Evolutionary conservation across 2,797 vertebrate genomes (phyloP).

Genomic region (Tauraco hartlaubi): DNA sequence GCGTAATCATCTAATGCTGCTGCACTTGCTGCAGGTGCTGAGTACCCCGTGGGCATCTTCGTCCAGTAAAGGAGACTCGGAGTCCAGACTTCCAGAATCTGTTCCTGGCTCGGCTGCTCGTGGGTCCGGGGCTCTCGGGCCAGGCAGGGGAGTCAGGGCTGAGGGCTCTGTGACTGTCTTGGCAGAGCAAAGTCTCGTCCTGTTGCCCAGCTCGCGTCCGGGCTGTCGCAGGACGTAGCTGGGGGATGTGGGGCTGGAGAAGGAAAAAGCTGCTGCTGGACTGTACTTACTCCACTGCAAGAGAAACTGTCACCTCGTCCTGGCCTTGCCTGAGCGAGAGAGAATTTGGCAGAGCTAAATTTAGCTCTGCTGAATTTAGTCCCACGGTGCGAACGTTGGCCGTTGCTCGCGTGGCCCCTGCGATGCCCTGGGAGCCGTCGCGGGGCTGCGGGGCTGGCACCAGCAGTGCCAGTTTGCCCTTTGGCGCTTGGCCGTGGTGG

Average conservation of each 20-base stretch:
- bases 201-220: fast-evolving
- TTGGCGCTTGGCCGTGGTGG: fast-evolving
- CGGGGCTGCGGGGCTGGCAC: neutral
- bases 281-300: fast-evolving
- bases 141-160: neutral
- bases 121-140: neutral
- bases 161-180: neutral
- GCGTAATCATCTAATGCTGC: neutral
- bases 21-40: neutral
- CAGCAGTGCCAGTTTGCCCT: neutral
- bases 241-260: neutral
- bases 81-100: neutral
- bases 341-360: neutral
- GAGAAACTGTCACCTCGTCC: neutral
- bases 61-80: fast-evolving
- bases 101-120: neutral
- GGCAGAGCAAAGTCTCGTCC: neutral
- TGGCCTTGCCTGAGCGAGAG: neutral
- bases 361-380: neutral
- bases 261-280: neutral
- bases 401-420: fast-evolving
- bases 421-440: fast-evolving
- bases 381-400: neutral
- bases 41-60: neutral
- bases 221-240: neutral